Evolutionary conservation across 2,888 invertebrate genomes (phyloP).

Genomic region (Harmothoe impar): DNA sequence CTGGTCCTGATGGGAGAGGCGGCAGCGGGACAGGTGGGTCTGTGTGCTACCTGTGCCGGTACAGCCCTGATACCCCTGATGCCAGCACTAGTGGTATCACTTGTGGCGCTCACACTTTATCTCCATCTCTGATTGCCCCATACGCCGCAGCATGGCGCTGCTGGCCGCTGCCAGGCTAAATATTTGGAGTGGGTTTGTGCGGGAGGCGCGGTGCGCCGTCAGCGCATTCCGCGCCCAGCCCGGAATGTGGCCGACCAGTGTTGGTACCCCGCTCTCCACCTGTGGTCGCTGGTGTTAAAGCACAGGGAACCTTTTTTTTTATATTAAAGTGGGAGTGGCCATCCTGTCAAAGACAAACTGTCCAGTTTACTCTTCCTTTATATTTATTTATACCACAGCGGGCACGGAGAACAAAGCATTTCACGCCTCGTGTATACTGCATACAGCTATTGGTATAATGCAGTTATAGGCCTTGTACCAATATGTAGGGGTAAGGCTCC

Average conservation of each 20-base stretch:
- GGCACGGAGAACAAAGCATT: too few species aligned
- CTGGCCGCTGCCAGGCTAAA: background rate
- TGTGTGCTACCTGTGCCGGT: background rate
- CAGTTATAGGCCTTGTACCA: too few species aligned
- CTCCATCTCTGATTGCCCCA: background rate
- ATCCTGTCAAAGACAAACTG: too few species aligned
- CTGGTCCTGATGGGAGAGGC: too few species aligned
- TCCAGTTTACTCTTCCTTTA: too few species aligned
- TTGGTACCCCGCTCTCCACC: background rate
- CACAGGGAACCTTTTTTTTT: too few species aligned
- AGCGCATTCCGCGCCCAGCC: constrained; percentile 3
- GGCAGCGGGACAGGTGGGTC: background rate
- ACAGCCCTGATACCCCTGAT: background rate
- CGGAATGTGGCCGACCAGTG: constrained; percentile 6
- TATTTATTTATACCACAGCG: too few species aligned
- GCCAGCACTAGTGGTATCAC: background rate
- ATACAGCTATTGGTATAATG: too few species aligned
- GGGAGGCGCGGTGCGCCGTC: constrained; percentile 1
- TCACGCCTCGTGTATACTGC: too few species aligned
- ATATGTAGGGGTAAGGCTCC: too few species aligned
- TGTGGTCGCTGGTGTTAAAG: background rate
- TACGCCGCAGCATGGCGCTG: background rate
- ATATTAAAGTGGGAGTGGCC: too few species aligned
- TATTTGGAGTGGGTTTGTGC: constrained; percentile 26
- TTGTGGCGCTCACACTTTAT: background rate